Evolutionary conservation across 2,888 invertebrate genomes (phyloP), one percentile per base, ranked within the genome.

Genomic region (Lycaena phlaeas): DNA sequence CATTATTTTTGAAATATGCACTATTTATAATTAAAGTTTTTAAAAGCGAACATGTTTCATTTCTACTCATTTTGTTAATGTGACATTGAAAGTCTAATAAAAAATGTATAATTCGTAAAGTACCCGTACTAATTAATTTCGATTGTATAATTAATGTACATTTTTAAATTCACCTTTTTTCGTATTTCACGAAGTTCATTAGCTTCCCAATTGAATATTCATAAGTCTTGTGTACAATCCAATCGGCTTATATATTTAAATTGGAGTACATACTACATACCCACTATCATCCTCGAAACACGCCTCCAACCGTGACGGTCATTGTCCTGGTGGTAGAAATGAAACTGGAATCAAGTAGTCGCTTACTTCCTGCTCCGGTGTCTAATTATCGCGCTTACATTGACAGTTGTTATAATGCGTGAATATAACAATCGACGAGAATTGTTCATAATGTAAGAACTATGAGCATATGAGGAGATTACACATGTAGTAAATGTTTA

Each of bases 301-400:
- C 45, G 43, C 60, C 52, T 26, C 57, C 50, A 57, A 62, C 54
- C 63, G 54, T 50, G 53, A 59, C 65, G 66, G 61, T 58, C 68
- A 54, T 58, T 56, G 64, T 58, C 57, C 65, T 56, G 43, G 53
- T 53, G 49, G 49, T 56, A 49, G 41, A 44, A 36, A 36, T 41
- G 50, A 49, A 52, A 54, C 50, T 51, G 50, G 46, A 48, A 49
- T 50, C 40, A 48, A 34, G 34, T 34, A 12, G 17, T n/a, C n/a
- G n/a, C 17, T 34, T 2, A 11, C 34, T 12, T 34, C 34, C 34
- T 18, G 34, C 12, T 12, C 22, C 7, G 18, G 18, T 34, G 7
- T 22, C 9, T 29, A 14, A 29, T 14, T 29, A 10, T n/a, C 2
- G 4, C 2, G 6, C 28, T 28, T 12, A 22, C n/a, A n/a, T n/a